Base-by-base conservation (phyloP, 2,797 vertebrate genomes). In the Enteromius unitaeniatus region DNA sequence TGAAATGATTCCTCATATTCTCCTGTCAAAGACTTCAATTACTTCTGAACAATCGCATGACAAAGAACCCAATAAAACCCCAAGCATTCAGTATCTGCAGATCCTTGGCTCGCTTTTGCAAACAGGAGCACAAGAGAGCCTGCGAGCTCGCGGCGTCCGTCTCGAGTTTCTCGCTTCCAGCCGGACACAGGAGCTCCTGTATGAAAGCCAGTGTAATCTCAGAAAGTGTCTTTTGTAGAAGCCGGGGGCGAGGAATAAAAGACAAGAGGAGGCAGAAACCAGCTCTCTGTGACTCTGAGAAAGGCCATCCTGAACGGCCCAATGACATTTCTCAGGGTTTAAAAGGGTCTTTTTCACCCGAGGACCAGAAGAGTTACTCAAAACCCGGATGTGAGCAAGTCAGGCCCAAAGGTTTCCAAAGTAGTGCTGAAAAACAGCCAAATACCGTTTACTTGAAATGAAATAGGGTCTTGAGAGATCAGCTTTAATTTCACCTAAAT, bases 81-180 rank as follows among this genome's bases (percentile, higher is more conserved):
- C 26, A 53, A 37, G 60, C 45, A 31, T 23, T 78, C 19, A 51
- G 40, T n/a, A 42, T 58, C 53, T 1, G 58, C 42, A 45, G 67
- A 79, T 42, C 45, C n/a, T 67, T 72, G 65, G 62, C 85, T 15
- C 21, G 0, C 47, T 15, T 1, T 47, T 53, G 58, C 37, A 67
- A 73, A 70, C 72, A 83, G 62, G 28, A 65, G 60, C 72, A 84
- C 47, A 23, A 51, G 70, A 72, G 31, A 31, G 49, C 23, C 21
- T 73, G 62, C 58, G 23, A 64, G 40, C 26, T 62, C 49, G 58
- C 60, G 9, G 53, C 7, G 45, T 21, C 3, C 6, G 15, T 65
- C 75, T 88, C 85, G 15, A 64, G 89, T 90, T 88, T 73, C 89
- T 69, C 67, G 45, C 85, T 68, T 19, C 15, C 28, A 70, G 40